Evolutionary conservation across 2,888 invertebrate species (phyloP).

Genomic region (Ypsolopha scabrella): DNA sequence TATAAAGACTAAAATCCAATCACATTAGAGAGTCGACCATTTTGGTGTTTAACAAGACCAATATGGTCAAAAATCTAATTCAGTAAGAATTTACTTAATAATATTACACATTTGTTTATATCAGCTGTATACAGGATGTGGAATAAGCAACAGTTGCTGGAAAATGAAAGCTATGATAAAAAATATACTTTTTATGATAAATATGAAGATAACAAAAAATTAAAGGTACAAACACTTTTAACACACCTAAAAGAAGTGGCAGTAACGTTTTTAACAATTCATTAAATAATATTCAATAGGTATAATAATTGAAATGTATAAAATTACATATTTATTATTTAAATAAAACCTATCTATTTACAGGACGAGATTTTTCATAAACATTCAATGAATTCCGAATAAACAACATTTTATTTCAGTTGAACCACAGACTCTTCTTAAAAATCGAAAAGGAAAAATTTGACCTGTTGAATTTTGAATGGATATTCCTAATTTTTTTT

Average conservation of each 20-base stretch:
- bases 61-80: slow-evolving; percentile 61
- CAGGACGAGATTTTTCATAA: slow-evolving; percentile 21
- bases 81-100: slow-evolving; percentile 9
- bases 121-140: neutral
- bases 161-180: neutral
- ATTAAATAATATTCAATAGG: slow-evolving; percentile 1
- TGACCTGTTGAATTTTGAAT: slow-evolving; percentile 17
- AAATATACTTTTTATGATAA: neutral
- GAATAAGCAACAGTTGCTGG: neutral
- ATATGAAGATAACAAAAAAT: neutral
- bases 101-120: neutral
- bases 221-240: neutral
- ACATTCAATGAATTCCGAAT: slow-evolving; percentile 13
- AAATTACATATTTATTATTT: slow-evolving; percentile 2
- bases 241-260: neutral
- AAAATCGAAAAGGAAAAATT: slow-evolving; percentile 12
- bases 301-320: slow-evolving; percentile 8
- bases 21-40: slow-evolving; percentile 59
- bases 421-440: neutral
- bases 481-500: slow-evolving; percentile 10
- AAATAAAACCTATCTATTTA: slow-evolving; percentile 31
- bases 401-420: neutral
- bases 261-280: neutral
- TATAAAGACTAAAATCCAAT: slow-evolving; percentile 31
- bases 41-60: slow-evolving; percentile 28